phyloP scores from a whole-genome alignment of 2,113 vertebrate genomes.

The Axis porcinus region DNA sequence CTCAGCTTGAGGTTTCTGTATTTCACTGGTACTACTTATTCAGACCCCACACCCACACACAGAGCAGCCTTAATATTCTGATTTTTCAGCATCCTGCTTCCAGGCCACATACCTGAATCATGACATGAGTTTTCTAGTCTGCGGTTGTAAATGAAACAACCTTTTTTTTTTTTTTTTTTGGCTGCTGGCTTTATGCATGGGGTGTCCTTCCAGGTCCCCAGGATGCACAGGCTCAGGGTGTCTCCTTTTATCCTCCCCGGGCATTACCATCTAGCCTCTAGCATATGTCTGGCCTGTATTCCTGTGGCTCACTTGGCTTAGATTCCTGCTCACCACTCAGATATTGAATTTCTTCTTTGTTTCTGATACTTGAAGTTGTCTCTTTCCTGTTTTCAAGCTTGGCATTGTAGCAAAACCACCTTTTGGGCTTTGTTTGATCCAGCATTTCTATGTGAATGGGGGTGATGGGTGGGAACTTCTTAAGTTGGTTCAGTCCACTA shows the following conservation, averaged over 20 bases:
- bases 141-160: slow-evolving; percentile 20
- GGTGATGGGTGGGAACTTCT: background rate
- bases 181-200: background rate
- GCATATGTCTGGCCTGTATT: background rate
- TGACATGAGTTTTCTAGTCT: background rate
- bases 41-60: background rate
- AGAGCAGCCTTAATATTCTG: background rate
- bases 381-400: background rate
- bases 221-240: background rate
- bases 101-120: background rate
- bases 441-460: background rate
- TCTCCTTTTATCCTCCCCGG: background rate
- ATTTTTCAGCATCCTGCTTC: slow-evolving; percentile 27
- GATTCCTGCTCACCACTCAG: background rate
- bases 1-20: slow-evolving; percentile 35
- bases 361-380: background rate
- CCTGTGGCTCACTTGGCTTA: slow-evolving; percentile 35
- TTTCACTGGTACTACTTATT: slow-evolving; percentile 14
- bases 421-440: background rate
- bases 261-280: background rate
- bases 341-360: background rate
- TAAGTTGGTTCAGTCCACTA: background rate
- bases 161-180: background rate
- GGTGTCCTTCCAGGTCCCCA: background rate
- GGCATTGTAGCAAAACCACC: background rate